Evolutionary conservation across 2,888 invertebrate genomes (phyloP), one percentile per base, ranked within the genome.

Genomic region (Thecocarcelia acutangulata): DNA sequence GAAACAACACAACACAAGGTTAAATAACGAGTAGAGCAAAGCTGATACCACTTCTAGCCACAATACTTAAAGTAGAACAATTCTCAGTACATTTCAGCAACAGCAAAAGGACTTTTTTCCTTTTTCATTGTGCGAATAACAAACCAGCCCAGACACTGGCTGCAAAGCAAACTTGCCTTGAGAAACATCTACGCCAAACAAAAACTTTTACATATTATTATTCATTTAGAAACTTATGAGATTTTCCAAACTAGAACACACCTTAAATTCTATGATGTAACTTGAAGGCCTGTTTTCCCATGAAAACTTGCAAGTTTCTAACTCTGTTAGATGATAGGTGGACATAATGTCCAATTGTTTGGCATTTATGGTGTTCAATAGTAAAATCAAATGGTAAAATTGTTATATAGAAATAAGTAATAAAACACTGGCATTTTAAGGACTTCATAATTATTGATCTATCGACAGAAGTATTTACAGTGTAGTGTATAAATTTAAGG

Each of bases 1-100:
- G 21, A 28, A 54, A 28, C n/a, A 24, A n/a, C 12, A 44, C 8
- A 17, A 42, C 11, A 54, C 21, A 54, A 54, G 42, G 52, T 68
- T 24, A 54, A 44, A 42, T 48, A 8, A 33, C 9, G 33, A 33
- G 33, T 8, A 48, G 17, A 33, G 12, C 11, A 61, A 17, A 19
- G 6, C 44, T 59, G n/a, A 42, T 59, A 42, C 4, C 19, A 52
- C n/a, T 64, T 15, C 19, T 12, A 52, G 33, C 13, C n/a, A 52
- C 33, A 56, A 21, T 24, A 24, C 52, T 52, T 24, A 11, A 52
- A 66, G 15, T 15, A 24, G 24, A 42, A 28, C 11, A 40, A n/a
- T 19, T 42, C 46, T 12, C 37, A 28, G 0, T 6, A 24, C 28
- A 11, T 12, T 46, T 17, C 11, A 37, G n/a, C 2, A 28, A 15